These are phyloP conservation scores for Peromyscus californicus DNA, from an alignment of 2,113 vertebrate genomes.

Conservation along the genomic window DNA sequence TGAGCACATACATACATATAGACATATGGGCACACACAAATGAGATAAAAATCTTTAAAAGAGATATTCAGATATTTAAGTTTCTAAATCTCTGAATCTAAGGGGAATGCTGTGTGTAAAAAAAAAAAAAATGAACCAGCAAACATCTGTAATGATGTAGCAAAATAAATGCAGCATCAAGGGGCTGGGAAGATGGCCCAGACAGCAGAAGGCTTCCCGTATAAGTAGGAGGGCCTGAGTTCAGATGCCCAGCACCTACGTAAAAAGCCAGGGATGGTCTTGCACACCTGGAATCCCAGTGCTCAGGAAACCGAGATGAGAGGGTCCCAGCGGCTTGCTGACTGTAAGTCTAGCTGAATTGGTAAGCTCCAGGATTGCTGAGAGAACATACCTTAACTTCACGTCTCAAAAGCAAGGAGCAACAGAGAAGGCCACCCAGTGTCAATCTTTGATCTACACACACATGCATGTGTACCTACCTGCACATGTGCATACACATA, in stretches of 20 bases:
- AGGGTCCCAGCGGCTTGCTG: background rate
- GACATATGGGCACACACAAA: background rate
- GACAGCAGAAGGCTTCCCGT: background rate
- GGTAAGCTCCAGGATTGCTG: background rate
- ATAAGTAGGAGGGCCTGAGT: no score
- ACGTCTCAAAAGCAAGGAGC: background rate
- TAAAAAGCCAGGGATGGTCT: background rate
- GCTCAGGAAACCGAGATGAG: background rate
- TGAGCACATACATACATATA: background rate
- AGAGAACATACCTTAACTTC: background rate
- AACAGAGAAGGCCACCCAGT: background rate
- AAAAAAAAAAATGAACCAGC: constrained; percentile 9
- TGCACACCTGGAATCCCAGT: background rate
- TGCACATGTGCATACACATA: background rate
- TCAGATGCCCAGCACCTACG: no score
- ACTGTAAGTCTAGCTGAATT: background rate
- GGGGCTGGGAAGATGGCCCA: background rate
- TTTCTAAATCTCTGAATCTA: constrained; percentile 45
- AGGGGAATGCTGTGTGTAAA: constrained; percentile 35
- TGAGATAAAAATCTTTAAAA: constrained; percentile 9
- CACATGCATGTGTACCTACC: background rate
- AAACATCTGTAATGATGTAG: constrained; percentile 1
- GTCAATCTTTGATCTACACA: background rate
- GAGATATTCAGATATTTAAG: constrained; percentile 53
- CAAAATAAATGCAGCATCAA: constrained; percentile 59